phyloP scores from a whole-genome alignment of 1,140 invertebrate genomes.

The Arctopsyche grandis region DNA sequence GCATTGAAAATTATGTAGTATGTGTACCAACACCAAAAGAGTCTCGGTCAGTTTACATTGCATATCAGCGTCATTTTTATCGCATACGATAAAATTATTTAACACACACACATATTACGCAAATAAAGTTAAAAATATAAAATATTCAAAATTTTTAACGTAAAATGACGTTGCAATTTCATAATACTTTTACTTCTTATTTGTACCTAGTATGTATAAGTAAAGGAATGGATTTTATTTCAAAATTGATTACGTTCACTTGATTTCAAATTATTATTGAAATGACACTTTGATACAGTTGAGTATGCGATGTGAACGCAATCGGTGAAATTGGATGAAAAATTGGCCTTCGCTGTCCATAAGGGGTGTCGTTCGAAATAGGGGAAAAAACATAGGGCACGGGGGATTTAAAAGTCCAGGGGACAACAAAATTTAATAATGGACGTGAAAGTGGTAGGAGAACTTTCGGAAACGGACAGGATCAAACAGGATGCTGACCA shows the following conservation, averaged over 20 bases:
- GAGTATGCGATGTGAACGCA: background rate
- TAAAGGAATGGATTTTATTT: background rate
- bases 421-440: conserved; percentile 54
- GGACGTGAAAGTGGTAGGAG: conserved; percentile 34
- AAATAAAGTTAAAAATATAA: background rate
- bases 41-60: conserved; percentile 21
- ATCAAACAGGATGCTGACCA: conserved; percentile 47
- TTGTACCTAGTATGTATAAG: background rate
- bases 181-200: background rate
- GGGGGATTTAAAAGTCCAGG: conserved; percentile 23
- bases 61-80: conserved; percentile 32
- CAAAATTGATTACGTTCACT: background rate
- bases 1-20: no score
- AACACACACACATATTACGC: background rate
- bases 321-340: conserved; percentile 52
- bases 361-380: background rate
- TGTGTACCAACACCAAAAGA: no score
- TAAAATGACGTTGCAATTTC: background rate
- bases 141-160: background rate
- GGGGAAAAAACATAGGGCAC: background rate
- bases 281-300: background rate
- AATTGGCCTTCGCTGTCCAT: conserved; percentile 45
- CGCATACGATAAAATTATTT: conserved; percentile 2
- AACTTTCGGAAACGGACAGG: conserved; percentile 27
- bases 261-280: no score